phyloP scores from a whole-genome alignment of 2,797 vertebrate genomes.

The Acanthurus lineatus region DNA sequence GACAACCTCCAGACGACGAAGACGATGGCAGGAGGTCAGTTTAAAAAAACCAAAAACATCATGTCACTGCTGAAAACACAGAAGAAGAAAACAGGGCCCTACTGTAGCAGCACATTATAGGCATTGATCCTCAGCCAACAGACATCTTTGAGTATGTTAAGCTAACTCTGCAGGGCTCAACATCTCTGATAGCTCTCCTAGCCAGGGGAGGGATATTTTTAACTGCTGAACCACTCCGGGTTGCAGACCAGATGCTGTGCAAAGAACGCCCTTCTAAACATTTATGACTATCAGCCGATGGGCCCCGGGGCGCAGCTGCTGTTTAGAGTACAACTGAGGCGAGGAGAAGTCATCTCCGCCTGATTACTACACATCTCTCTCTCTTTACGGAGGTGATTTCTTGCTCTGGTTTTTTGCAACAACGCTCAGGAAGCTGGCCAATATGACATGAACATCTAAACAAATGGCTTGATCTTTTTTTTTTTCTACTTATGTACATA shows the following conservation, averaged over 20 bases:
- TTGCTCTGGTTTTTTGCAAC: constrained; percentile 28
- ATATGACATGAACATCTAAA: neutral
- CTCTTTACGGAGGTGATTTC: constrained; percentile 30
- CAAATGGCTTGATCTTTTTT: constrained; percentile 16
- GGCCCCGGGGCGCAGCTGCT: constrained; percentile 63
- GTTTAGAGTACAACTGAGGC: constrained; percentile 49
- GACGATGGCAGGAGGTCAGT: constrained; percentile 1
- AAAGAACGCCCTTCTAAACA: constrained; percentile 66
- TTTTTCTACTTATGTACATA: neutral
- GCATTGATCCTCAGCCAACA: constrained; percentile 30
- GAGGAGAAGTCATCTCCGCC: constrained; percentile 27
- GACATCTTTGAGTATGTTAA: constrained; percentile 32
- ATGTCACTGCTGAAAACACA: constrained; percentile 23
- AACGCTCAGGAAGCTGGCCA: neutral
- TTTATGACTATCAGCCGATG: constrained; percentile 59
- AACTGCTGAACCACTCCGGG: constrained; percentile 43
- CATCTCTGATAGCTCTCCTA: constrained; percentile 25
- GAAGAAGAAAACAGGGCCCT: constrained; percentile 19
- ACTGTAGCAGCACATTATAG: neutral
- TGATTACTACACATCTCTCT: constrained; percentile 39
- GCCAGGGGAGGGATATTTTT: constrained; percentile 42
- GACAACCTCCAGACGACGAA: constrained; percentile 19
- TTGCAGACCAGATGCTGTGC: constrained; percentile 72
- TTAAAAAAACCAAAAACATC: neutral
- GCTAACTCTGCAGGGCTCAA: constrained; percentile 36